Conservation (phyloP, 2,888 invertebrate genomes). For the Rhagonycha fulva region DNA sequence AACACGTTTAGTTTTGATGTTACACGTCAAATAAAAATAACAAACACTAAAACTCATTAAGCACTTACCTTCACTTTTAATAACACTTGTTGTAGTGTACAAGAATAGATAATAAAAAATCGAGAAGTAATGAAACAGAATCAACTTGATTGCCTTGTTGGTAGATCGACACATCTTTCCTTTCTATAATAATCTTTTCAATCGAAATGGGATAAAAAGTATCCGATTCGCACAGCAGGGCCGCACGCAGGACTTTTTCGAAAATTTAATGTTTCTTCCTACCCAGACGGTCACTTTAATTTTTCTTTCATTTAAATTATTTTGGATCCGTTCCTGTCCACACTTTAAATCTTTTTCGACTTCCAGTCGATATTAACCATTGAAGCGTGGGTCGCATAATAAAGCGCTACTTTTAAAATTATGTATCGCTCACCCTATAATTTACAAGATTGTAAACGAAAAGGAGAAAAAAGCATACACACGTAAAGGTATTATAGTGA, state of each 20-base stretch:
- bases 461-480: conserved; percentile 2
- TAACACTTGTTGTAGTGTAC: background rate
- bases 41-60: background rate
- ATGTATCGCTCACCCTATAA: conserved; percentile 14
- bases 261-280: too few species aligned
- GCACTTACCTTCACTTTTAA: conserved; percentile 1
- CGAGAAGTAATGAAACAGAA: background rate
- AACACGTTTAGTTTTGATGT: background rate
- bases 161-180: background rate
- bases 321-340: background rate
- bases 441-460: conserved; percentile 12
- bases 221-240: background rate
- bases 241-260: too few species aligned
- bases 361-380: background rate
- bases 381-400: conserved; percentile 18
- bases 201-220: background rate
- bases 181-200: conserved; percentile 1
- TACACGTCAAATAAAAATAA: background rate
- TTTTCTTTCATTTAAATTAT: background rate
- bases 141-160: background rate
- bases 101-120: background rate
- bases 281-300: too few species aligned
- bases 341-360: background rate
- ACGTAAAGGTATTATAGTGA: conserved; percentile 12
- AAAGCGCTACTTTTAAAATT: conserved; percentile 16